Conservation (phyloP, 2,113 vertebrate species). For the Ptilorrhoa leucosticta region DNA sequence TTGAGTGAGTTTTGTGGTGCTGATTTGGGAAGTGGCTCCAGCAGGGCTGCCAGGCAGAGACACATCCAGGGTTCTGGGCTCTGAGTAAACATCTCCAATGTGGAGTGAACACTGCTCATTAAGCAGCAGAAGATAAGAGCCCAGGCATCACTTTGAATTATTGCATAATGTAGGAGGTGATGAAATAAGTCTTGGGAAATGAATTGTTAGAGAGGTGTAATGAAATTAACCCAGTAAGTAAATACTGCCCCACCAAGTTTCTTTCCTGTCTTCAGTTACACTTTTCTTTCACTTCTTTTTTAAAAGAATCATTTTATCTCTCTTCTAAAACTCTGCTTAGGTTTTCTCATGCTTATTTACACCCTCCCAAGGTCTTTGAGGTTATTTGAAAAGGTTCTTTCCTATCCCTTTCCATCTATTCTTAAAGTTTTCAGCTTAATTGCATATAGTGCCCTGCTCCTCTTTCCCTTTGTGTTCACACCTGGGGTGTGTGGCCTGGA, state of each 20-base stretch:
- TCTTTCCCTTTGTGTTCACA: background rate
- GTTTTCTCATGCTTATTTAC: background rate
- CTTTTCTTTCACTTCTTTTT: background rate
- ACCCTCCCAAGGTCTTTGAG: background rate
- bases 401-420: background rate
- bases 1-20: background rate
- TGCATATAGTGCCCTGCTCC: background rate
- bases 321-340: background rate
- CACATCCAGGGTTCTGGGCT: background rate
- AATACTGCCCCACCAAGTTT: background rate
- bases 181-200: background rate
- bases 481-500: background rate
- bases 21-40: background rate
- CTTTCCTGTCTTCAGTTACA: background rate
- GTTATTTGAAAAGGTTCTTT: background rate
- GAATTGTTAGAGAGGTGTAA: background rate
- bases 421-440: background rate
- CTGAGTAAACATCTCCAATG: background rate
- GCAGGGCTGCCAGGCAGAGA: background rate
- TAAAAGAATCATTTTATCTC: background rate
- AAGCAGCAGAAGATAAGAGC: background rate
- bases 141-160: background rate
- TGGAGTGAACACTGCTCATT: background rate
- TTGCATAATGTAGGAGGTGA: background rate
- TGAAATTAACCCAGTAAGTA: background rate